Base-by-base conservation (phyloP, 2,888 invertebrate species). In the Neoaliturus tenellus region DNA sequence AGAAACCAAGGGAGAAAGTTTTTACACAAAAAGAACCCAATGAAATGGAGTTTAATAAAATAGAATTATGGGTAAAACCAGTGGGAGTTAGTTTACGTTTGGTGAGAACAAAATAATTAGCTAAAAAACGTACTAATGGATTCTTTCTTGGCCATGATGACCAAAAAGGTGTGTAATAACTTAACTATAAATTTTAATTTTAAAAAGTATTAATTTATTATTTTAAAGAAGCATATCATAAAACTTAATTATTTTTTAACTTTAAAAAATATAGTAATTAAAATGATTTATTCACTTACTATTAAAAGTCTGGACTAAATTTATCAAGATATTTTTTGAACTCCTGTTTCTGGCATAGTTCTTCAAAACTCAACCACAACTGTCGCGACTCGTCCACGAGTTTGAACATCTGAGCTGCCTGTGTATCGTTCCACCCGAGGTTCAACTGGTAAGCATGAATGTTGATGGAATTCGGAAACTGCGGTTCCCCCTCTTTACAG, bases 391-490 rank as follows among this genome's bases (percentile, higher is more conserved):
- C 41, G 41, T 20, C n/a, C 39, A 6, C 12, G 6, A 71, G 71
- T 41, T 71, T 35, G 39, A 71, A 71, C 71, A 71, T 71, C 39
- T 39, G 35, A 1, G 71, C 71, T 10, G 71, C 71, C 25, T 35
- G 33, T 10, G 71, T 71, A 23, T 71, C 71, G 41, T 71, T 71
- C 71, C 71, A 71, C 1, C 71, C 71, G 10, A 71, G 35, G 39
- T 71, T 71, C 39, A 71, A 39, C 23, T 71, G 71, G 71, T 39
- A 71, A 5, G 71, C 71, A 14, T 71, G 71, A 23, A 71, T 71
- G 71, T 71, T 71, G 33, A 71, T 20, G 14, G 12, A 12, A 20
- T 71, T 41, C 2, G 71, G 71, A 71, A 71, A 71, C 71, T 33
- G 8, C 2, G 71, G 71, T n/a, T 71, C 41, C 1, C 71, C 71